Evolutionary conservation across 2,113 vertebrate genomes (phyloP).

Genomic region (Rhabdornis inornatus): DNA sequence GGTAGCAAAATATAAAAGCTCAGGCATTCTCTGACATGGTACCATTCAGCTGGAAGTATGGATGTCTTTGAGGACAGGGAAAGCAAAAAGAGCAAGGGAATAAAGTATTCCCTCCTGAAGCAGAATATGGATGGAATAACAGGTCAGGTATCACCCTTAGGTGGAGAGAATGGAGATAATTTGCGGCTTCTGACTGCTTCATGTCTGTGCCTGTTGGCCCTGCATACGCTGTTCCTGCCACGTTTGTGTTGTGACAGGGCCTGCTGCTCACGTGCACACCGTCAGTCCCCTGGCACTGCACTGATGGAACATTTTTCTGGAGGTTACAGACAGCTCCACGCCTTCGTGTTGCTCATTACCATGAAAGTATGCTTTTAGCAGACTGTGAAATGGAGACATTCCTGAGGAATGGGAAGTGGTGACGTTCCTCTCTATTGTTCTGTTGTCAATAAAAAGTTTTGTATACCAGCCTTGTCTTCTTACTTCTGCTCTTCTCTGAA

Average conservation of each 20-base stretch:
- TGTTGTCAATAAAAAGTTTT: conserved; percentile 80
- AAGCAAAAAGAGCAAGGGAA: background rate
- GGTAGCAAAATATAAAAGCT: background rate
- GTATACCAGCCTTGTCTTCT: conserved; percentile 66
- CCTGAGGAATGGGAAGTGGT: conserved; percentile 75
- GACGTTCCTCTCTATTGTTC: conserved; percentile 75
- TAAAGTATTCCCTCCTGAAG: background rate
- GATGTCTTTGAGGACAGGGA: background rate
- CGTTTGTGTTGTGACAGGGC: background rate
- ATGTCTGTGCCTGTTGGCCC: conserved; percentile 15
- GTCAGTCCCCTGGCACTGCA: background rate
- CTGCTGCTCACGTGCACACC: background rate
- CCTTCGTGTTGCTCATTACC: background rate
- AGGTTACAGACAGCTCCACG: background rate
- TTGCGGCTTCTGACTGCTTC: background rate
- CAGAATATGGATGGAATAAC: background rate
- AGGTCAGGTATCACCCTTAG: background rate
- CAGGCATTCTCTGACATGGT: background rate
- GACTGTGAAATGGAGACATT: conserved; percentile 74
- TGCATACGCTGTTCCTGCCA: background rate
- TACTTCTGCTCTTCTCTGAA: conserved; percentile 6
- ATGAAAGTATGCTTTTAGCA: conserved; percentile 30
- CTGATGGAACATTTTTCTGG: conserved; percentile 8
- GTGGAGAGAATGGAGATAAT: background rate
- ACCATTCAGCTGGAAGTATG: background rate